Evolutionary conservation across 2,888 invertebrate species (phyloP), one percentile per base, ranked within the genome.

Genomic region (Heterodera filipjevi): DNA sequence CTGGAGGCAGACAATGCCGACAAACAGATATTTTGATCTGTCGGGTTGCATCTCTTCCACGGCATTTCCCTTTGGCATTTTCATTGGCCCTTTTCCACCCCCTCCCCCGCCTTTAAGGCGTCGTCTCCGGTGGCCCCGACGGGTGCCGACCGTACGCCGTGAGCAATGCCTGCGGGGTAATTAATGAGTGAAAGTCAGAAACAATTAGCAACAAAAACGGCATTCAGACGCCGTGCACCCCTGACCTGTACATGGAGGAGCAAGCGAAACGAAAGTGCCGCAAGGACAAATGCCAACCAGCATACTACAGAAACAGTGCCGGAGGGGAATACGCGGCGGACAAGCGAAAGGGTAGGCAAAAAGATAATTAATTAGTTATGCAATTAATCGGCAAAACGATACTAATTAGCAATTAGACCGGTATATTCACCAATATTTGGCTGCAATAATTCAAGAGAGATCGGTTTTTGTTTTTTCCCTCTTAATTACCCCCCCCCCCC

Each of bases 141-240:
- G 88, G 88, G 32, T 88, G 88, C 71, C 85, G 86, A 32, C 88
- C 88, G 68, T 88, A 88, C 75, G 82, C 84, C 3, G 85, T 86
- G 73, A 85, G 84, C 53, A 79, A 82, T 46, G 82, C 82, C 12
- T 87, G 87, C 49, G 79, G 79, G 12, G 59, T 59, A 59, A 59
- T 59, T 8, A 59, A 10, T 39, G 5, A 12, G 22, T 6, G n/a
- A 59, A n/a, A 59, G 5, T 27, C 27, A 6, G n/a, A 27, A n/a
- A 6, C 6, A 59, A 59, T 22, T 59, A 59, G 27, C 59, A n/a
- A 8, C 2, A n/a, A 59, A 59, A n/a, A 59, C 27, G 46, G 10
- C 59, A 59, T 27, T 59, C 27, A 19, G 59, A 87, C 88, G 2
- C 88, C 88, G 8, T 88, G 88, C 80, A 84, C 84, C 8, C 88